Conservation (phyloP, 2,113 vertebrate genomes). For the Xenus cinereus region DNA sequence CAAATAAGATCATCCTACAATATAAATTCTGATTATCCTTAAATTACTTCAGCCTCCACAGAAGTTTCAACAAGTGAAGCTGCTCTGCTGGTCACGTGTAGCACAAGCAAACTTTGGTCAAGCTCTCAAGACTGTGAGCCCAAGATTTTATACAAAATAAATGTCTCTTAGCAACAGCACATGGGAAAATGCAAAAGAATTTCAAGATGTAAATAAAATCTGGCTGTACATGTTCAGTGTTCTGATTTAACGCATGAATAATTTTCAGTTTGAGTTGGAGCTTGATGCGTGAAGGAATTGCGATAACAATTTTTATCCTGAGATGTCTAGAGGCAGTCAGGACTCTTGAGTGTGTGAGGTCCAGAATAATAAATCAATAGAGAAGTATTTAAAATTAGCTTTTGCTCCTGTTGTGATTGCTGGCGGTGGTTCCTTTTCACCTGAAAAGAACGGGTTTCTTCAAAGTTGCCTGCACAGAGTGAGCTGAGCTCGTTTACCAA, state of each 20-base stretch:
- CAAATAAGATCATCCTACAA: not conserved
- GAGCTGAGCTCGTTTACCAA: not conserved
- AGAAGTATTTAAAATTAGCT: not conserved
- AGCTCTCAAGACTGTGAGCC: not conserved
- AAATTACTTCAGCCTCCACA: not conserved
- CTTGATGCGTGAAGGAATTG: not conserved
- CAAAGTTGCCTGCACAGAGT: not conserved
- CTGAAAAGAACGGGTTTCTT: not conserved
- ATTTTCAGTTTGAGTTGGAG: not conserved
- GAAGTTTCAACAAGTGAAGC: not conserved
- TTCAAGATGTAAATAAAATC: conserved; percentile 45
- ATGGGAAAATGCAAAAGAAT: not conserved
- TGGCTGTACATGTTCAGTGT: not conserved
- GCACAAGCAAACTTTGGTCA: not conserved
- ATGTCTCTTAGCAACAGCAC: not conserved
- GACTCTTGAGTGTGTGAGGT: not conserved
- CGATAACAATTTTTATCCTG: not conserved
- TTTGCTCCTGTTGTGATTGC: not conserved
- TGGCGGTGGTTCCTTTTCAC: not conserved
- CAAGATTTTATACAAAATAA: not conserved
- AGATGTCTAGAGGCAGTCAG: not conserved
- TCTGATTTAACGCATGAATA: not conserved
- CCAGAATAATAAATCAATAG: not conserved
- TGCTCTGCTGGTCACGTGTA: not conserved
- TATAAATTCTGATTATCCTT: not conserved